Conservation (phyloP, 2,888 invertebrate genomes). For the Villa cingulata region DNA sequence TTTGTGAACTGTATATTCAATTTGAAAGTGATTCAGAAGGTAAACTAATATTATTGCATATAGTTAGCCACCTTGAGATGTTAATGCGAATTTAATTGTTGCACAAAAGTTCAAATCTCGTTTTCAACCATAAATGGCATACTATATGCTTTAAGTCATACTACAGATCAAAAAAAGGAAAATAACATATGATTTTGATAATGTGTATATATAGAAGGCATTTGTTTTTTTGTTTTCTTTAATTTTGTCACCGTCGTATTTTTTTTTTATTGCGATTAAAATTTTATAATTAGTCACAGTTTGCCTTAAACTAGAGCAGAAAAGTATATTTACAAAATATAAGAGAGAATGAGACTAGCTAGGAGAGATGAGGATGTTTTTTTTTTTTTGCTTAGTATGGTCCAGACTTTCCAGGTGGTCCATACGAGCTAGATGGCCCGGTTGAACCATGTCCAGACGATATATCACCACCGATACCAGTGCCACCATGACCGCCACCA, state of each 20-base stretch:
- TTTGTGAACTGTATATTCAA: too few species aligned
- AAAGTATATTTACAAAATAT: constrained; percentile 19
- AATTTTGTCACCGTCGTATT: constrained; percentile 37
- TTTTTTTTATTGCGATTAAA: constrained; percentile 33
- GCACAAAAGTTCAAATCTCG: too few species aligned
- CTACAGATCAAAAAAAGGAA: too few species aligned
- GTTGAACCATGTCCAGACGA: constrained; percentile 29
- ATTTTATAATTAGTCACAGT: constrained; percentile 14
- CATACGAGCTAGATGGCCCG: constrained; percentile 43
- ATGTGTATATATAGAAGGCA: too few species aligned
- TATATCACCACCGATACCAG: constrained; percentile 21
- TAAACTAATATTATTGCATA: too few species aligned
- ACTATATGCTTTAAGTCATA: too few species aligned
- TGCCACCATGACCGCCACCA: constrained; percentile 8
- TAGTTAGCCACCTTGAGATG: too few species aligned
- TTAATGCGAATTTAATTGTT: too few species aligned
- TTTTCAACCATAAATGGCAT: too few species aligned
- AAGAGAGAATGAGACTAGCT: constrained; percentile 19
- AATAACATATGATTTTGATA: too few species aligned
- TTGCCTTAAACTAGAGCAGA: constrained; percentile 14
- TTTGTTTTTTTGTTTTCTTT: background rate
- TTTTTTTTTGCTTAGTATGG: constrained; percentile 38
- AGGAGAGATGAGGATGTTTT: constrained; percentile 15
- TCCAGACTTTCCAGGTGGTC: constrained; percentile 57
- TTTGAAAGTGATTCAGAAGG: too few species aligned